Base-by-base conservation (phyloP, 2,797 vertebrate species). In the Bradypodion ventrale region DNA sequence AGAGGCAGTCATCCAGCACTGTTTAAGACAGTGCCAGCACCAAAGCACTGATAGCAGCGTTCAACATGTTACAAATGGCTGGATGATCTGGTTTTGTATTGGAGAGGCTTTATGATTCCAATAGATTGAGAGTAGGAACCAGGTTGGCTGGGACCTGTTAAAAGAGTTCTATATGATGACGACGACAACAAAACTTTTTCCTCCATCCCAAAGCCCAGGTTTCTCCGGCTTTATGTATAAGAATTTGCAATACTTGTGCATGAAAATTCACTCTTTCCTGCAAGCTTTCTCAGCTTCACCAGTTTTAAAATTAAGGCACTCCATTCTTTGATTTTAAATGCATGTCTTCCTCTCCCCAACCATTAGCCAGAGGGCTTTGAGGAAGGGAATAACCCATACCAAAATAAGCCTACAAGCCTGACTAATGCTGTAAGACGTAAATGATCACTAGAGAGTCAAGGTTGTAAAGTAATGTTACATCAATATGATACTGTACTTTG, bases 401-500 rank as follows among this genome's bases (percentile, higher is more conserved):
- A 74, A 52, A 74, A 29, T 35, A 35, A 10, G 49, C 32, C 19
- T 32, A 5, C 1, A 13, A 35, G 16, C n/a, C 32, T 75, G 74
- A 75, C 40, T 19, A 32, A 5, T 29, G 16, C 40, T 65, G 27
- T 4, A 6, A n/a, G n/a, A n/a, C n/a, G 27, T 60, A 78, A 78
- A 0, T 65, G 15, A 37, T 49, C 21, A 68, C 32, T 2, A 60
- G 27, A 77, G 86, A 83, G 83, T 85, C 84, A 84, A 5, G 12
- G 2, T 59, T 42, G 15, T 44, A 32, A 68, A 76, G 19, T 40
- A 19, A 5, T 29, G 40, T 49, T 21, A 69, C 27, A 62, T 9
- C 13, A 80, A 32, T 16, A 46, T 37, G 37, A 42, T 70, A 32
- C 81, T 73, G 42, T 70, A 32, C 81, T 73, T 83, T 85, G 72